phyloP scores from a whole-genome alignment of 2,888 invertebrate species.

The Buathra laborator region DNA sequence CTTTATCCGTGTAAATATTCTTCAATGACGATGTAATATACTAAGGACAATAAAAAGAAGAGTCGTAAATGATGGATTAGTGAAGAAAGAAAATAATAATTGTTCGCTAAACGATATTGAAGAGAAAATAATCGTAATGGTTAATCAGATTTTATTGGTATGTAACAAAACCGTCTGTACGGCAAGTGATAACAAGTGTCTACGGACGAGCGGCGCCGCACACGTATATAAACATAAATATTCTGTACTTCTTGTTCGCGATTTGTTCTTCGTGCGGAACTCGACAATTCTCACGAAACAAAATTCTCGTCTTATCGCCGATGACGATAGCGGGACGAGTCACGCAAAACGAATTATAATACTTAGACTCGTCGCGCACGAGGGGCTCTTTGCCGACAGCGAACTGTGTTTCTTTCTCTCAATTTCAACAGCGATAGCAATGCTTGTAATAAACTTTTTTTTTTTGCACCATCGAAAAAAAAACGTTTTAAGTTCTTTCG shows the following conservation, averaged over 20 bases:
- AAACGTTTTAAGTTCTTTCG: background rate
- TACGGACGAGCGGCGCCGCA: constrained; percentile 20
- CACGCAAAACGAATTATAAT: constrained; percentile 2
- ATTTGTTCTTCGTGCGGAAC: constrained; percentile 16
- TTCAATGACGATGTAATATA: constrained; percentile 23
- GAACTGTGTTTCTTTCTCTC: background rate
- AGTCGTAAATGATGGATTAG: constrained; percentile 15
- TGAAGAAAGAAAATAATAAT: background rate
- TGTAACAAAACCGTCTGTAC: constrained; percentile 45
- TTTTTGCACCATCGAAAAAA: background rate
- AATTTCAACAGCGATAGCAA: background rate
- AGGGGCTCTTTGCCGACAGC: background rate
- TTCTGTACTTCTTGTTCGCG: constrained; percentile 1
- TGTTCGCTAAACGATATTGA: background rate
- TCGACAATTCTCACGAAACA: background rate
- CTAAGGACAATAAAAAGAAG: constrained; percentile 43
- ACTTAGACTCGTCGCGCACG: constrained; percentile 1
- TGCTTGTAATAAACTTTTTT: background rate
- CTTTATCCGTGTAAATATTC: constrained; percentile 47
- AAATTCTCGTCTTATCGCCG: constrained; percentile 5
- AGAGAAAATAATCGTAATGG: constrained; percentile 1
- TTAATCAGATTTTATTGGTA: constrained; percentile 48
- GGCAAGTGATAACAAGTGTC: constrained; percentile 46
- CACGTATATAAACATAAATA: constrained; percentile 43
- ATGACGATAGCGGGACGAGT: constrained; percentile 4